phyloP scores from a whole-genome alignment of 2,113 vertebrate genomes.

The Tupaia chinensis region DNA sequence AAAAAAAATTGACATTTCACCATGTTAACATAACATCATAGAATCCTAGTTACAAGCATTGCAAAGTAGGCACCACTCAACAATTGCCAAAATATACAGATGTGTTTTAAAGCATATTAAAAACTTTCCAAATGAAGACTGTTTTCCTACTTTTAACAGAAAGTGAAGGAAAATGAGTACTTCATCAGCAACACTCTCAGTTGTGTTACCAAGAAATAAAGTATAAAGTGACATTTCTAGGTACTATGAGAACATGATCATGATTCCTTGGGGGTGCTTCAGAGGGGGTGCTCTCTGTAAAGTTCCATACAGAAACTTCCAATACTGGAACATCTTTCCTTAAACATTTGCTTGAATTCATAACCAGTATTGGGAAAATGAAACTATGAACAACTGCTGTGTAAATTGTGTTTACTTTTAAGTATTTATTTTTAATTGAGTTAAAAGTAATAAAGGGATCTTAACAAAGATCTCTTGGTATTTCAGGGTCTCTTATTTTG shows the following conservation, averaged over 20 bases:
- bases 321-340: background rate
- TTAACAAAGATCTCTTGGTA: background rate
- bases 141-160: slow-evolving; percentile 25
- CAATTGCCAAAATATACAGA: slow-evolving; percentile 57
- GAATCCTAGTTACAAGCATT: background rate
- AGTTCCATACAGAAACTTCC: background rate
- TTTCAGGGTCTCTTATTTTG: background rate
- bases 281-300: background rate
- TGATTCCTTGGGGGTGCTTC: background rate
- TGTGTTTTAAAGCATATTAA: slow-evolving; percentile 58
- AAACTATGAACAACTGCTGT: background rate
- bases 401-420: background rate
- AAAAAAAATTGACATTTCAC: background rate
- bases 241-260: background rate
- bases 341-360: background rate
- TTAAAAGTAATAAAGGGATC: background rate
- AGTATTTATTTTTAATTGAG: background rate
- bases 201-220: slow-evolving; percentile 47
- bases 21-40: background rate
- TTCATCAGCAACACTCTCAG: slow-evolving; percentile 17
- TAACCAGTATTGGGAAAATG: background rate
- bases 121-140: slow-evolving; percentile 62
- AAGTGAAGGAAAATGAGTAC: slow-evolving; percentile 30
- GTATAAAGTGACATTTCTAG: slow-evolving; percentile 2
- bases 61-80: background rate